phyloP scores from a whole-genome alignment of 2,113 vertebrate genomes.

The Carlito syrichta region DNA sequence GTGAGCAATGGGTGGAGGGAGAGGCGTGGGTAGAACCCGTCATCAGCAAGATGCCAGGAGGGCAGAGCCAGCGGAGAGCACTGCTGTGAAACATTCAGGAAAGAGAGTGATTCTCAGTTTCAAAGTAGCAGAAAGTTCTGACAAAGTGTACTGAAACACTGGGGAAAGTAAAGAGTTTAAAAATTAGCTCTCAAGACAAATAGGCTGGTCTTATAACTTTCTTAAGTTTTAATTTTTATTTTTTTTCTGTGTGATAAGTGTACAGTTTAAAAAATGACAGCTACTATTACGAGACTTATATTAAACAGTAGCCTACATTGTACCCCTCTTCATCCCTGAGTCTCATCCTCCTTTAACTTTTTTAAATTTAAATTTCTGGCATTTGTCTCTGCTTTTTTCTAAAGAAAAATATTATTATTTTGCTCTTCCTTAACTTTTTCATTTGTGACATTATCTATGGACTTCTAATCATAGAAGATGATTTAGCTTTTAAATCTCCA shows the following conservation, averaged over 20 bases:
- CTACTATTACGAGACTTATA: neutral
- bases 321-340: neutral
- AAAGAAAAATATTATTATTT: neutral
- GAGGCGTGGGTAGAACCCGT: neutral
- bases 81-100: neutral
- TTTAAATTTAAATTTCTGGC: neutral
- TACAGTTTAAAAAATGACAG: neutral
- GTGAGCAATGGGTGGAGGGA: neutral
- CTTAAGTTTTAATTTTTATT: neutral
- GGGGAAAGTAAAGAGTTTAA: neutral
- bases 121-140: neutral
- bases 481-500: neutral
- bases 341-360: neutral
- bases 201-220: neutral
- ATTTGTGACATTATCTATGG: neutral
- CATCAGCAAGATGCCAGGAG: neutral
- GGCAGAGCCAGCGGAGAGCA: neutral
- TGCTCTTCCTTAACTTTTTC: neutral
- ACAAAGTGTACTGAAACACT: neutral
- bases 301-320: neutral
- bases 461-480: neutral
- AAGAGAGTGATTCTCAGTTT: neutral
- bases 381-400: neutral
- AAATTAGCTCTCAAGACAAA: neutral
- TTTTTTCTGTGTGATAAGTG: neutral